Evolutionary conservation across 2,888 invertebrate species (phyloP).

Genomic region (Chymomyza fuscimana): DNA sequence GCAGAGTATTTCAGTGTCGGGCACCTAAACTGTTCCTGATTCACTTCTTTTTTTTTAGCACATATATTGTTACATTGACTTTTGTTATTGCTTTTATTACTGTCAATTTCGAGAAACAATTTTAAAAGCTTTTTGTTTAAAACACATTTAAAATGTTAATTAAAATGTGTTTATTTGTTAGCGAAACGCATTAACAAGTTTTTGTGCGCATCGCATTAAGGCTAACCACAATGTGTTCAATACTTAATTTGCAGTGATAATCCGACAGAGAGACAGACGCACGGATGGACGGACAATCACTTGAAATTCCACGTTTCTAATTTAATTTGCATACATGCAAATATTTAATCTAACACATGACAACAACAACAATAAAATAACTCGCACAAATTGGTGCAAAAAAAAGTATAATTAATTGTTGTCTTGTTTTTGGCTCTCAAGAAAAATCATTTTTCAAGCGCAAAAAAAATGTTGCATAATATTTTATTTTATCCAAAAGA

Average conservation of each 20-base stretch:
- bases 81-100: conserved; percentile 29
- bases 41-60: neutral
- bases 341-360: neutral
- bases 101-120: conserved; percentile 25
- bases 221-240: conserved; percentile 28
- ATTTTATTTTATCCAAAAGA: conserved; percentile 9
- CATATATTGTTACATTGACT: conserved; percentile 3
- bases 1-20: neutral
- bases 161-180: conserved; percentile 73
- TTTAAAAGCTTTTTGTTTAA: conserved; percentile 71
- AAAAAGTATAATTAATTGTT: conserved; percentile 23
- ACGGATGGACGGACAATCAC: neutral
- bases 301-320: neutral
- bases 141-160: conserved; percentile 76
- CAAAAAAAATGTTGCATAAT: conserved; percentile 15
- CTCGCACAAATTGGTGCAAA: conserved; percentile 11
- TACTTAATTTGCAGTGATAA: conserved; percentile 29
- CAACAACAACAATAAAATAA: neutral
- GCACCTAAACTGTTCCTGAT: neutral
- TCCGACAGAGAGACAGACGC: neutral
- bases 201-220: conserved; percentile 19
- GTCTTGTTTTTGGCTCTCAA: conserved; percentile 12
- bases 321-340: neutral
- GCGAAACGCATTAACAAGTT: conserved; percentile 46
- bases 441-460: conserved; percentile 54